Percentiles rank a stretch among this genome's conserved stretches.
These are phyloP conservation scores for Nasua narica DNA, from an alignment of 2,797 vertebrate species.

Conservation along the genomic window DNA sequence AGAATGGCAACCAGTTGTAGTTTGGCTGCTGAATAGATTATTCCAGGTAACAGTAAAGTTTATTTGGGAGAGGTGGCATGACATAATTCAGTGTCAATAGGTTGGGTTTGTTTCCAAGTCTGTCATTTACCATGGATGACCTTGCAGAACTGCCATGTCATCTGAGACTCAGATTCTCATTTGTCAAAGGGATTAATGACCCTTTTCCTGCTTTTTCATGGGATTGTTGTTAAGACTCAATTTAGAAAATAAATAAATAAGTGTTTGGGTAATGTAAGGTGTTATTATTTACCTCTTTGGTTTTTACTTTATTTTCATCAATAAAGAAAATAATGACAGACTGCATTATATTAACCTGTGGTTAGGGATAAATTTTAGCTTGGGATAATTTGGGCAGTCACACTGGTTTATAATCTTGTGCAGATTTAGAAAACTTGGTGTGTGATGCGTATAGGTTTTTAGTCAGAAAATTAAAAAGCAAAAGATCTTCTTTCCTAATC, in stretches of 20 bases:
- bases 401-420: background rate
- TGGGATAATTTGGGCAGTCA: background rate
- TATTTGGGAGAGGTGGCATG: background rate
- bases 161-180: background rate
- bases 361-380: background rate
- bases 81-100: fast-evolving
- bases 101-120: background rate
- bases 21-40: background rate
- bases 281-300: background rate
- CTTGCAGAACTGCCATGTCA: background rate
- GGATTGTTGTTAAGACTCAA: background rate
- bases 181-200: background rate
- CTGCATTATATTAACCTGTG: background rate
- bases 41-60: background rate
- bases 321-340: background rate
- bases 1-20: background rate
- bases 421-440: background rate
- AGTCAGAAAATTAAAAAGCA: slow-evolving; percentile 23
- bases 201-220: background rate
- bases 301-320: background rate
- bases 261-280: background rate
- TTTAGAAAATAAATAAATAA: background rate
- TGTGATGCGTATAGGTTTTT: background rate
- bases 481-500: background rate
- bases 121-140: background rate